Conservation (phyloP, 2,113 vertebrate species). For the Hoplias malabaricus region DNA sequence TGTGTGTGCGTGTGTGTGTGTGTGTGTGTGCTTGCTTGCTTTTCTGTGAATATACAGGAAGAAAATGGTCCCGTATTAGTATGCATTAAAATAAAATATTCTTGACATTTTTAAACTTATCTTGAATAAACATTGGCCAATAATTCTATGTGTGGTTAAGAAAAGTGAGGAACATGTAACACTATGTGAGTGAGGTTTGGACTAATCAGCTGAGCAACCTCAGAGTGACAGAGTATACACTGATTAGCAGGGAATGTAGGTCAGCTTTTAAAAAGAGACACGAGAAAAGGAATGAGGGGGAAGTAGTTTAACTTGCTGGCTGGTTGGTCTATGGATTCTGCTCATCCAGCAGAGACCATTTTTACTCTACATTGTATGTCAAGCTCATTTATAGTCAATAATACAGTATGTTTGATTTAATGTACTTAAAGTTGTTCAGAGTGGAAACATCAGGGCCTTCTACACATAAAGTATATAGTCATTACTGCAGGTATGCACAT, state of each 20-base stretch:
- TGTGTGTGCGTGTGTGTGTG: too few species aligned
- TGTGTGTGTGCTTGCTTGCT: not conserved
- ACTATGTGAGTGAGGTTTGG: conserved; percentile 1
- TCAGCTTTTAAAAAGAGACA: conserved; percentile 14
- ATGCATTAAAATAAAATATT: not conserved
- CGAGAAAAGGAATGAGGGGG: not conserved
- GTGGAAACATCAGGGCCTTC: too few species aligned
- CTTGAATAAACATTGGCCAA: not conserved
- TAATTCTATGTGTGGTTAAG: not conserved
- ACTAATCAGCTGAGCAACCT: conserved; percentile 19
- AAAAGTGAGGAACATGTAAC: not conserved
- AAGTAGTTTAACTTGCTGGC: not conserved
- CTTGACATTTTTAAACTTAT: conserved; percentile 14
- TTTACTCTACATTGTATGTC: not conserved
- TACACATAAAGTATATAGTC: too few species aligned
- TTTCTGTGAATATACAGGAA: conserved; percentile 5
- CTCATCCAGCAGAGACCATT: not conserved
- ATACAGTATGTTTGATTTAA: too few species aligned
- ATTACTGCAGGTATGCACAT: too few species aligned
- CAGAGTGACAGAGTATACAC: conserved; percentile 21
- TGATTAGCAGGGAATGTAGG: conserved; percentile 47
- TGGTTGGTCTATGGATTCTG: not conserved
- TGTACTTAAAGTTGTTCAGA: too few species aligned
- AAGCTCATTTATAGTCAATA: not conserved
- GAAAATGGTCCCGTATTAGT: not conserved